Evolutionary conservation across 2,797 vertebrate species (phyloP).

Genomic region (Poecilia velifera): DNA sequence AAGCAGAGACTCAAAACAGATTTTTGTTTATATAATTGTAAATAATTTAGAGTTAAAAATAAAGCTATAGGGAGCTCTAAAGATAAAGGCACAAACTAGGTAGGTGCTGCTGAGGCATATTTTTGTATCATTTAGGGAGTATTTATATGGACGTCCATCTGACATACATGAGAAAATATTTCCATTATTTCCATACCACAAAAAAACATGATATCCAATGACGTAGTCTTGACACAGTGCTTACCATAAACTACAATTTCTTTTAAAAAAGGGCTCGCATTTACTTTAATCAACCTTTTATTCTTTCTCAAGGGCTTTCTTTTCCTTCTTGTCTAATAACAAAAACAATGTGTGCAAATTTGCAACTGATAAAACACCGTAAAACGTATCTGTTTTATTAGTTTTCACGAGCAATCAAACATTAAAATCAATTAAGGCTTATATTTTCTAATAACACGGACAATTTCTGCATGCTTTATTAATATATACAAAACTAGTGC

Average conservation of each 20-base stretch:
- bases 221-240: not conserved
- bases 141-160: not conserved
- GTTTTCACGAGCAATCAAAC: not conserved
- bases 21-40: not conserved
- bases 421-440: not conserved
- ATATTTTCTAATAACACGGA: not conserved
- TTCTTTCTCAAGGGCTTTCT: not conserved
- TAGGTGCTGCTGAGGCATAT: not conserved
- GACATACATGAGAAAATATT: not conserved
- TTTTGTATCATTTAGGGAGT: conserved; percentile 22
- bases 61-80: not conserved
- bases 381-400: conserved; percentile 5
- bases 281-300: not conserved
- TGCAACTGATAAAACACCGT: not conserved
- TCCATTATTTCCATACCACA: not conserved
- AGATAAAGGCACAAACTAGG: conserved; percentile 6
- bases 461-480: not conserved
- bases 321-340: not conserved
- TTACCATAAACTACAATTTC: not conserved
- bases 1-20: not conserved
- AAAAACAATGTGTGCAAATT: conserved; percentile 13
- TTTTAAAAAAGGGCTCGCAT: not conserved
- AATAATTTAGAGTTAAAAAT: not conserved
- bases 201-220: not conserved
- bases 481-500: not conserved